A percentile compares a stretch with the other conserved stretches of the same genome.
Conservation (phyloP, 2,888 invertebrate species). For the Stratiomys singularior region DNA sequence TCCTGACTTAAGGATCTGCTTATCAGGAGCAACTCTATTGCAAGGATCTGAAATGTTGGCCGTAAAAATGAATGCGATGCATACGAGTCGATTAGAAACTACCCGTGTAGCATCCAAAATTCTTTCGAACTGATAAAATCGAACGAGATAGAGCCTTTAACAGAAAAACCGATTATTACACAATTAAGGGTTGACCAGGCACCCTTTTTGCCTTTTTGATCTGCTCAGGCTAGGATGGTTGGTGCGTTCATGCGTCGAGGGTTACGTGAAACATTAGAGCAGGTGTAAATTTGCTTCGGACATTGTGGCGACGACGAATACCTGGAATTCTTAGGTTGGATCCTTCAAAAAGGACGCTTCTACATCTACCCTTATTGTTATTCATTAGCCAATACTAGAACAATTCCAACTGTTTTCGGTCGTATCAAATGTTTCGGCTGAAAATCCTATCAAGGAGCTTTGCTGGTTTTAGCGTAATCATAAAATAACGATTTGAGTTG, state of each 20-base stretch:
- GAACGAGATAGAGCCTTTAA: constrained; percentile 23
- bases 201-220: constrained; percentile 43
- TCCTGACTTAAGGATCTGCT: constrained; percentile 4
- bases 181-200: constrained; percentile 47
- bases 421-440: too few relatives aligned
- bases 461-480: too few relatives aligned
- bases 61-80: neutral
- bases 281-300: constrained; percentile 43
- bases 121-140: constrained; percentile 15
- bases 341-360: constrained; percentile 9
- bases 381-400: too few relatives aligned
- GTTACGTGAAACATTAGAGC: constrained; percentile 39
- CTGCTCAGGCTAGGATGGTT: neutral
- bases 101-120: neutral
- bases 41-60: neutral
- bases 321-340: constrained; percentile 19
- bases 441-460: too few relatives aligned
- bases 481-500: too few relatives aligned
- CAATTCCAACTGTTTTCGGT: too few relatives aligned
- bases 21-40: constrained; percentile 18
- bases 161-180: constrained; percentile 47
- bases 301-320: constrained; percentile 46
- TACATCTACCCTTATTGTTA: too few relatives aligned
- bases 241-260: neutral
- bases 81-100: neutral